phyloP scores from a whole-genome alignment of 2,888 invertebrate genomes.

The Cotesia congregata region DNA sequence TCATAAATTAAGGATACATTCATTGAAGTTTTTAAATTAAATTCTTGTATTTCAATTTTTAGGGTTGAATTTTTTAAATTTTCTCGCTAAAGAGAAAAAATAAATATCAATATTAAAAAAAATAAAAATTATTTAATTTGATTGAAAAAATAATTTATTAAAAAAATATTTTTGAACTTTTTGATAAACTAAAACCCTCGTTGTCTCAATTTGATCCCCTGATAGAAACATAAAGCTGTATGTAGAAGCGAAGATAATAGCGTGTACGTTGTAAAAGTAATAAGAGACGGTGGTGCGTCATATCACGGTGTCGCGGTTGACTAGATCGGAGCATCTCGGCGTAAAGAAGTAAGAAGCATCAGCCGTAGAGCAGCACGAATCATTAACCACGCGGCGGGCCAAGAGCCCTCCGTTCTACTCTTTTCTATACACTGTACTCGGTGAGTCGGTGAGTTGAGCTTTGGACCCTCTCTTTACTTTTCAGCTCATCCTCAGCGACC shows the following conservation, averaged over 20 bases:
- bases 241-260: slow-evolving; percentile 9
- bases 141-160: too few relatives aligned
- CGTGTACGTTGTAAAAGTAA: too few relatives aligned
- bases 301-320: slow-evolving; percentile 6
- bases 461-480: slow-evolving; percentile 9
- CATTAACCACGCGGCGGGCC: slow-evolving; percentile 31
- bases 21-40: too few relatives aligned
- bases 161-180: too few relatives aligned
- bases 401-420: slow-evolving; percentile 18
- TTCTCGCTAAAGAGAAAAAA: too few relatives aligned
- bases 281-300: slow-evolving; percentile 12
- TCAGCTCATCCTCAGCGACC: not conserved
- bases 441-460: not conserved
- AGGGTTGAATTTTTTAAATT: too few relatives aligned
- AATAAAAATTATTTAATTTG: too few relatives aligned
- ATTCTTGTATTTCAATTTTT: too few relatives aligned
- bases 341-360: not conserved
- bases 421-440: not conserved
- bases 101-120: too few relatives aligned
- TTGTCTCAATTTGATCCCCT: too few relatives aligned
- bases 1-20: too few relatives aligned
- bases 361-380: slow-evolving; percentile 25
- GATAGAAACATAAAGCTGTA: not conserved
- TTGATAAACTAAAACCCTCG: too few relatives aligned
- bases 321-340: slow-evolving; percentile 27